Percentiles rank a stretch among this genome's conserved stretches.
Conservation (phyloP, 2,888 invertebrate genomes). For the Meteorus cinctellus region DNA sequence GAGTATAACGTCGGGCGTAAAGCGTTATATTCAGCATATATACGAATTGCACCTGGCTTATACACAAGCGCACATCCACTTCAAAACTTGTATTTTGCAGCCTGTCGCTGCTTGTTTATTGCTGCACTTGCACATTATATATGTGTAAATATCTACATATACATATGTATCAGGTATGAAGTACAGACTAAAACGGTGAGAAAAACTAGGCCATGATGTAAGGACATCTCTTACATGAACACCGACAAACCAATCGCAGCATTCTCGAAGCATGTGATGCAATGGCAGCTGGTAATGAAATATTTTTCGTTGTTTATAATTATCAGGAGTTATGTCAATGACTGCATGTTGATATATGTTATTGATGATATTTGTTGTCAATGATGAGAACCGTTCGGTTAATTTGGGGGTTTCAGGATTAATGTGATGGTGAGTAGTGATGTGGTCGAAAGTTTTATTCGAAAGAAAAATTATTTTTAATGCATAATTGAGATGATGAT, state of each 20-base stretch:
- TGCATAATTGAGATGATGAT: too few relatives aligned
- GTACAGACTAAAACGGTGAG: neutral
- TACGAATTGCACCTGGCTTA: neutral
- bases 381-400: too few relatives aligned
- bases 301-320: conserved; percentile 59
- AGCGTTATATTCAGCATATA: conserved; percentile 8
- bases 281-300: conserved; percentile 25
- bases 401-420: too few relatives aligned
- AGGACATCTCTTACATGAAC: neutral
- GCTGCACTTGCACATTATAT: neutral
- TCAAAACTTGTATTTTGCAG: conserved; percentile 40
- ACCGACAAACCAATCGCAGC: neutral
- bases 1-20: neutral
- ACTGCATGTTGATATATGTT: too few relatives aligned
- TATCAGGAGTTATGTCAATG: neutral
- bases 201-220: conserved; percentile 7
- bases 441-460: too few relatives aligned
- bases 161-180: conserved; percentile 23
- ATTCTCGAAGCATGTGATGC: neutral
- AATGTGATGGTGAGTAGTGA: too few relatives aligned
- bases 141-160: conserved; percentile 1
- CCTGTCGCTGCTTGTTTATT: conserved; percentile 1
- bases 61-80: conserved; percentile 48
- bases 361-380: too few relatives aligned
- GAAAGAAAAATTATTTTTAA: too few relatives aligned